Evolutionary conservation across 1,140 invertebrate genomes (phyloP), one percentile per base, ranked within the genome.

Genomic region (Calosoma granatense): DNA sequence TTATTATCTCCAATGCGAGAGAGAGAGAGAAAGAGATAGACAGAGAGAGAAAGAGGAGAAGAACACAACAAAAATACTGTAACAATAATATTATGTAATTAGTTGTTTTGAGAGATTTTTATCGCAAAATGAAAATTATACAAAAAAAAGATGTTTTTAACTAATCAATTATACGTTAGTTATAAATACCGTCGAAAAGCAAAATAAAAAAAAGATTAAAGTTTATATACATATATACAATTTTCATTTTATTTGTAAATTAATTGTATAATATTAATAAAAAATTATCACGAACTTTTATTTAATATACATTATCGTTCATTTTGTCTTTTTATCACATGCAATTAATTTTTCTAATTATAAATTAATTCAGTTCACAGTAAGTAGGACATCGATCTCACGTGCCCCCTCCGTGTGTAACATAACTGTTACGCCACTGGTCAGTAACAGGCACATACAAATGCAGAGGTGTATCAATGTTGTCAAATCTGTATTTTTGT

Each of bases 221-320:
- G 59, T 64, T 65, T 61, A 67, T 67, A 63, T 67, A 65, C 64
- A 68, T 62, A 59, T 66, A 69, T 68, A 68, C 69, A 70, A 60
- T 69, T 70, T 70, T 69, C 69, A 69, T 70, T 70, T 69, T 64
- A 69, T 70, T 70, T 70, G 69, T 70, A 70, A 68, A 70, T 69
- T 69, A 64, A 64, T 63, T 69, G 69, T 70, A 70, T 65, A 69
- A 63, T 67, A 69, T 68, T 68, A 69, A 69, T 67, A 67, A 69
- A 67, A 57, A 51, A 54, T 36, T 57, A 57, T 53, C 26, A 36
- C 53, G 52, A 57, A 54, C 15, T 17, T 12, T 47, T 11, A 6
- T 30, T 30, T 30, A 30, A 6, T 30, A 14, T 30, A 12, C 41
- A 11, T 11, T 47, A 12, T 47, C 9, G 17, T 12, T 36, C 26